Base-by-base conservation (phyloP, 2,888 invertebrate genomes). In the Pyralis farinalis region DNA sequence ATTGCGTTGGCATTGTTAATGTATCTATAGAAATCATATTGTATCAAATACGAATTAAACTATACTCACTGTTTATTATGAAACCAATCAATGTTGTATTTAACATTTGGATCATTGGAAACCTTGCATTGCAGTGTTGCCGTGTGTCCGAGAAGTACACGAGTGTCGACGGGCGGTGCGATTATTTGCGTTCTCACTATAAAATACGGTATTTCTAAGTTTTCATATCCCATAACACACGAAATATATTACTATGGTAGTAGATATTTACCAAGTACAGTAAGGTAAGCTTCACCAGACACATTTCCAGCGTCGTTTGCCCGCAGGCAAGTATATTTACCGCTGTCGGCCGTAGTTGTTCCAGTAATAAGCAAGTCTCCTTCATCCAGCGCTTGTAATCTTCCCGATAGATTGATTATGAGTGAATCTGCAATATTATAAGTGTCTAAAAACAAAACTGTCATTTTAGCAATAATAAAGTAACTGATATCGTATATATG, bases 121-220 rank as follows among this genome's bases (percentile, higher is more conserved):
- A 98, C 96, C 88, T 96, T 96, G 86, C 99, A 99, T 70, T 97
- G 97, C 53, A 99, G 88, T 33, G 96, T 95, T 8, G 98, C 97
- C 37, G 96, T 97, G 57, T 97, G 95, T 12, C 98, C 98, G 46
- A 98, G 91, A 47, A 98, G 92, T 12, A 98, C 97, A 49, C 95
- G 93, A 16, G 96, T 96, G 74, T 98, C 97, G 48, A 95, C 96
- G 38, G 98, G 98, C 40, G 98, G 97, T 58, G 96, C 95, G 49
- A 96, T 93, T 63, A 99, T 98, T 88, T 97, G 96, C 7, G 98
- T 98, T 60, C 97, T 92, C 68, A 97, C 98, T 96, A 85, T 49
- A 77, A 73, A 55, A 50, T 46, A 37, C 55, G 16, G 2, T 4
- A 4, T 2, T 16, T 2, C 4, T 16, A 16, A 16, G 16, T 16